These are phyloP conservation scores for Leistus spinibarbis DNA, from an alignment of 2,888 invertebrate genomes.

Conservation along the genomic window DNA sequence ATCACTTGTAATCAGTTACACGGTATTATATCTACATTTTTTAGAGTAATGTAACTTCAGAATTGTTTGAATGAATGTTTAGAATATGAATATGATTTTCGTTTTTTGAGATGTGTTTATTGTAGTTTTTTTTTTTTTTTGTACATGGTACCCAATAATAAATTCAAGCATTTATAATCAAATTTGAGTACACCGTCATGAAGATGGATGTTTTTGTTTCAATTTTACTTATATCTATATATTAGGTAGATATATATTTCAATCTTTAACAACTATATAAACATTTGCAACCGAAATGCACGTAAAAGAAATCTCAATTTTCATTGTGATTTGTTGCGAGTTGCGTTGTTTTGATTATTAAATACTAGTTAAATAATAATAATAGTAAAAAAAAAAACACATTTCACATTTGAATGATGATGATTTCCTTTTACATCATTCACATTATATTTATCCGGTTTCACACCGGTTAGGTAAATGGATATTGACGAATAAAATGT, in stretches of 20 bases:
- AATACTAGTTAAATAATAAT: conserved; percentile 3
- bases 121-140: neutral
- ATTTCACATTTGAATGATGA: conserved; percentile 34
- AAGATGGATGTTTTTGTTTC: neutral
- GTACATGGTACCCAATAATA: neutral
- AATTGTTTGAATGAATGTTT: conserved; percentile 26
- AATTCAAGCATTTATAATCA: neutral
- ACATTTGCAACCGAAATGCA: neutral
- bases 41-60: conserved; percentile 13
- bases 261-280: neutral
- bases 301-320: neutral
- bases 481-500: conserved; percentile 26
- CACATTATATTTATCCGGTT: conserved; percentile 24
- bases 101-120: neutral
- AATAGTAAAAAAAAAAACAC: conserved; percentile 22
- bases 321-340: too few relatives aligned
- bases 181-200: neutral
- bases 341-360: neutral
- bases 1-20: neutral
- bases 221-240: neutral
- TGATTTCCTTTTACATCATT: too few relatives aligned
- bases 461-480: conserved; percentile 20
- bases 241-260: neutral
- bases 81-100: conserved; percentile 5
- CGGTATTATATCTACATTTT: neutral